Evolutionary conservation across 2,888 invertebrate species (phyloP).

Genomic region (Scrobipalpa costella): DNA sequence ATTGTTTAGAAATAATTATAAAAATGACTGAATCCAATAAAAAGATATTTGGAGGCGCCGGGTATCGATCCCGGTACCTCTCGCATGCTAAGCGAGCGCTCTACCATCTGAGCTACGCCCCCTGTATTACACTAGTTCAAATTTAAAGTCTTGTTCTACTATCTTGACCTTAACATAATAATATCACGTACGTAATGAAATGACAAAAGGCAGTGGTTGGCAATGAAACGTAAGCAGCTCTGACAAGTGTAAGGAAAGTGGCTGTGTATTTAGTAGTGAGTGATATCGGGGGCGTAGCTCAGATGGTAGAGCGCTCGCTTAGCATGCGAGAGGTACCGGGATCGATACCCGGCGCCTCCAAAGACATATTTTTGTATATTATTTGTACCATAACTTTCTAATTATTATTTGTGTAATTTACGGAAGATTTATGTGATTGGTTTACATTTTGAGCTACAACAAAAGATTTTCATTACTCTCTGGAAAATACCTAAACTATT

Average conservation of each 20-base stretch:
- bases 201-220: neutral
- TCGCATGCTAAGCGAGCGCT: slow-evolving; percentile 78
- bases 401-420: neutral
- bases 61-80: slow-evolving; percentile 82
- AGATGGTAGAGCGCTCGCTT: slow-evolving; percentile 77
- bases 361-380: neutral
- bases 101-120: slow-evolving; percentile 76
- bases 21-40: neutral
- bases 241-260: neutral
- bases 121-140: slow-evolving; percentile 35
- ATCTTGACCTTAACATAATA: no score
- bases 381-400: neutral
- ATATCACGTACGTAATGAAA: neutral
- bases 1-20: no score
- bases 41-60: slow-evolving; percentile 68
- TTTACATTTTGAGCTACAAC: no score
- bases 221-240: neutral
- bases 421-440: no score
- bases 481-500: no score
- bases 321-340: slow-evolving; percentile 81
- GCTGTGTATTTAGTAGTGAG: neutral
- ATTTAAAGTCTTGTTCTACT: no score
- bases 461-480: no score
- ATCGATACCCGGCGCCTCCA: slow-evolving; percentile 81
- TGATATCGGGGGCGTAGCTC: slow-evolving; percentile 68